A percentile compares a stretch with the other conserved stretches of the same genome.
Evolutionary conservation across 2,797 vertebrate genomes (phyloP).

Genomic region (Fundulus diaphanus): DNA sequence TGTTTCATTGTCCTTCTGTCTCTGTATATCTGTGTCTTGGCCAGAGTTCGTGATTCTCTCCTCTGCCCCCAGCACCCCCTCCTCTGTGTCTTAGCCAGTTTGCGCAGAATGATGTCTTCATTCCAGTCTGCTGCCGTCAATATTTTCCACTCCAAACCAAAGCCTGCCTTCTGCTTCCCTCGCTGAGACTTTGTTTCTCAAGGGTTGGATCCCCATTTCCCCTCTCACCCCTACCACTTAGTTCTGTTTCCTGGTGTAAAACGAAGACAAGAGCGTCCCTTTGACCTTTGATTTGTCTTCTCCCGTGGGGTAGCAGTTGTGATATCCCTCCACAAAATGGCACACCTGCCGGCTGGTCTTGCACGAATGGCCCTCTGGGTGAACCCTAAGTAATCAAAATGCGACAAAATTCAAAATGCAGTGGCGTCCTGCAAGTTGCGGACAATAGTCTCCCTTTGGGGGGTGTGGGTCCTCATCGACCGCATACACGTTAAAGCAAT

Average conservation of each 20-base stretch:
- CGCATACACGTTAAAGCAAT: background rate
- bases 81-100: conserved; percentile 35
- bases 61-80: conserved; percentile 37
- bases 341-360: background rate
- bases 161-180: background rate
- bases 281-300: background rate
- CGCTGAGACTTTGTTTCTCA: conserved; percentile 23
- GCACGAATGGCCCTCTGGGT: background rate
- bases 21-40: conserved; percentile 37
- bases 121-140: conserved; percentile 33
- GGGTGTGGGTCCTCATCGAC: no score
- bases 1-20: conserved; percentile 30
- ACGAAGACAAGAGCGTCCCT: background rate
- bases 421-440: no score
- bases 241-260: background rate
- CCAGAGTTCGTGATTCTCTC: conserved; percentile 33
- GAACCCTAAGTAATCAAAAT: background rate
- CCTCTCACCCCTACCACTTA: background rate
- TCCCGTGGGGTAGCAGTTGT: background rate
- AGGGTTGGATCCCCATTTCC: conserved; percentile 7
- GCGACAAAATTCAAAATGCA: no score
- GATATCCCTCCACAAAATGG: background rate
- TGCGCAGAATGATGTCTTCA: conserved; percentile 52
- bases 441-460: no score
- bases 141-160: conserved; percentile 19